Evolutionary conservation across 2,888 invertebrate genomes (phyloP), one percentile per base, ranked within the genome.

Genomic region (Epistrophella euchroma): DNA sequence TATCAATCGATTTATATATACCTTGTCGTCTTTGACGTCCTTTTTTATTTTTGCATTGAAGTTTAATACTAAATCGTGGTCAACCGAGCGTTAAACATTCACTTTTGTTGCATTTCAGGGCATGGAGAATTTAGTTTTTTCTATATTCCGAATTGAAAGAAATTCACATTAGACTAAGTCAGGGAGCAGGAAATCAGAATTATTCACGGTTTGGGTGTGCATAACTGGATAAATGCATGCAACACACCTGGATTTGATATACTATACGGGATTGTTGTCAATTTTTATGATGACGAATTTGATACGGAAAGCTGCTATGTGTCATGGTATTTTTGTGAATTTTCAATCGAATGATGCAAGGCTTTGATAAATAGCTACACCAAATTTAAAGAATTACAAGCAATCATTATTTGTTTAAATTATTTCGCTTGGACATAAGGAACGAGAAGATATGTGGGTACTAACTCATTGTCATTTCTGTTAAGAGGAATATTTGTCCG

Each of bases 151-250:
- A 28, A 62, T 37, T 66, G 22, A 15, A 43, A 17, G 10, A 50
- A 56, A 52, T 43, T 43, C n/a, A 13, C 11, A 17, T 22, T 22
- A n/a, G n/a, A 0, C 32, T 17, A 37, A 19, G 32, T 22, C 2
- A 68, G 45, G 80, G 56, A 86, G 55, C 68, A 77, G 77, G 82
- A 75, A 84, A 84, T 84, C 50, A 50, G 9, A 81, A 86, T 82
- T 82, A 47, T 82, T 15, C 56, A 86, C 81, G 82, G 62, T 40
- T 50, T 60, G 37, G 15, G 4, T 56, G 50, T 73, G 60, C 66
- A 43, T 80, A 80, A 50, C 35, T 50, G 25, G 4, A 17, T 22
- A 37, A 37, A n/a, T 4, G 32, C 9, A 32, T 15, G 60, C 3
- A 47, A 25, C 56, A 22, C 81, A 82, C 73, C 82, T 56, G 56